Evolutionary conservation across 2,113 vertebrate genomes (phyloP), one percentile per base, ranked within the genome.

Genomic region (Elephas maximus): DNA sequence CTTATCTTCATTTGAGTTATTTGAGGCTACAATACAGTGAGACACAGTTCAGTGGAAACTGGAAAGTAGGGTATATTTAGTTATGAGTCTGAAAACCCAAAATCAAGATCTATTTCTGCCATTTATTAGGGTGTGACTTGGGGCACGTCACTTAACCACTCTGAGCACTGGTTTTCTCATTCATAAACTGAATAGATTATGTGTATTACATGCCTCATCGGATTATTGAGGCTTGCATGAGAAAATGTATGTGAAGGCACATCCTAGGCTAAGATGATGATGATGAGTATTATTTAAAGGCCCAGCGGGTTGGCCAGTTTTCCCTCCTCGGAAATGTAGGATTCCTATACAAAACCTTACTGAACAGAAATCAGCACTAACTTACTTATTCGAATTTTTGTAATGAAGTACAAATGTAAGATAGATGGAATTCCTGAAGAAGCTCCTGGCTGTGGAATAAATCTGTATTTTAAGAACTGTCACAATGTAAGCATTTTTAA

Each of bases 401-500:
- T 87, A 93, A 91, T 97, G 63, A 92, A 88, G 12, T 92, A 74
- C 4, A 94, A 89, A 91, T 89, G 12, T 28, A 74, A 93, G 79
- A 78, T 90, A 89, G 91, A 80, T 96, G 41, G 81, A 93, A 95
- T 78, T 94, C 94, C 90, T 93, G 73, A 91, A 92, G 87, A 97
- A 78, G 73, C 41, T 94, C 60, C 28, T 96, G 88, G 82, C 79
- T 94, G 24, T 67, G 92, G 71, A 93, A 71, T 90, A 92, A 53
- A 94, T 95, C 91, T 23, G 48, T 41, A 85, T 94, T 96, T 96
- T 3, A 90, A 94, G 95, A 98, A 85, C 48, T 95, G 73, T 91
- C 90, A 96, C 51, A 92, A 84, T 94, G 18, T 76, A 94, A 93
- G 60, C 94, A 93, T 97, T 96, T 98, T 96, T 90, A 95, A 96